phyloP scores from a whole-genome alignment of 1,140 invertebrate genomes.

The Drosophila equinoxialis region DNA sequence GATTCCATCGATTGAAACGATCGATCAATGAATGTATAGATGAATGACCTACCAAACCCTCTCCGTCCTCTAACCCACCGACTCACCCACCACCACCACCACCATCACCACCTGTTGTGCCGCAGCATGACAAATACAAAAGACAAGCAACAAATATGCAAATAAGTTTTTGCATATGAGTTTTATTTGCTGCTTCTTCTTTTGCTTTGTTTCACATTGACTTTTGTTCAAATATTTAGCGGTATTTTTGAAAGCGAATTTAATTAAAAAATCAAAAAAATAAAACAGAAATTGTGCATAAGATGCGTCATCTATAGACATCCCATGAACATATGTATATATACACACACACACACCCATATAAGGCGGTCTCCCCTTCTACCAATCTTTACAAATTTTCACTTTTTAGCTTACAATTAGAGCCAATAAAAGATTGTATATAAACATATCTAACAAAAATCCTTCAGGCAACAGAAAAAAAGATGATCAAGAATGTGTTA shows the following conservation, averaged over 20 bases:
- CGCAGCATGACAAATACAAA: conserved; percentile 24
- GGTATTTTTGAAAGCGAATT: conserved; percentile 80
- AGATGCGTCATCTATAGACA: conserved; percentile 13
- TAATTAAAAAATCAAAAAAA: conserved; percentile 64
- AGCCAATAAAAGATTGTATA: conserved; percentile 10
- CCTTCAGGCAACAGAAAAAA: no score
- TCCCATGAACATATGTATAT: neutral
- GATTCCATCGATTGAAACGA: conserved; percentile 9
- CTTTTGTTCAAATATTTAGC: conserved; percentile 72
- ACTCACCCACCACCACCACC: no score
- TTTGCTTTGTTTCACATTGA: conserved; percentile 12
- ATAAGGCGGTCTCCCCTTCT: no score
- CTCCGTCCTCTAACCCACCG: no score
- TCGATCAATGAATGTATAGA: conserved; percentile 14
- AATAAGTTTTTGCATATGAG: conserved; percentile 40
- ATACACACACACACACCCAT: no score
- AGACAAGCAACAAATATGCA: conserved; percentile 58
- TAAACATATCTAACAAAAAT: no score
- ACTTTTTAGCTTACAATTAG: neutral
- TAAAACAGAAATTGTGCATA: conserved; percentile 8
- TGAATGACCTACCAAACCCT: conserved; percentile 2
- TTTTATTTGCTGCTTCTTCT: conserved; percentile 5
- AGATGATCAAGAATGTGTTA: no score
- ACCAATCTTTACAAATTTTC: neutral
- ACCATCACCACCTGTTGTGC: conserved; percentile 1